phyloP scores from a whole-genome alignment of 35 echinoderm and acorn worm species.

The Amphiura filiformis region DNA sequence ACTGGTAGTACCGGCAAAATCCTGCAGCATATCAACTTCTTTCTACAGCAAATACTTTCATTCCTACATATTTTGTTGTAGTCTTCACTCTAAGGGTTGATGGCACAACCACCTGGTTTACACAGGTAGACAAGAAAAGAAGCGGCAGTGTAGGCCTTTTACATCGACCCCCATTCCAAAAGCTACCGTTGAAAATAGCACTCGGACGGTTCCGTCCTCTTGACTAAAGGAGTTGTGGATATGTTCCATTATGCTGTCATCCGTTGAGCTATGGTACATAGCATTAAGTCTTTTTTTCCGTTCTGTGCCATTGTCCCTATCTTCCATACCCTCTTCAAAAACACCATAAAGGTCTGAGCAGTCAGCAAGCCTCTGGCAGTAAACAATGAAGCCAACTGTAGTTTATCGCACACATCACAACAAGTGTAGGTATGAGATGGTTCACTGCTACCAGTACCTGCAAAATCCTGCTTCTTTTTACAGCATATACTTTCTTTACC shows the following conservation, averaged over 20 bases:
- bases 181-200: background rate
- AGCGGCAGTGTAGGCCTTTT: too few species aligned
- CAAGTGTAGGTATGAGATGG: too few species aligned
- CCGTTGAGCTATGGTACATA: background rate
- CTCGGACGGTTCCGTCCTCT: background rate
- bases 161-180: background rate
- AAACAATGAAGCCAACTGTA: background rate
- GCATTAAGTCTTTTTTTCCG: background rate
- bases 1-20: background rate
- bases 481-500: too few species aligned
- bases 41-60: background rate
- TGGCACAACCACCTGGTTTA: too few species aligned
- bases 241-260: background rate
- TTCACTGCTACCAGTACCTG: too few species aligned
- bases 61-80: background rate
- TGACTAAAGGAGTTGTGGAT: background rate
- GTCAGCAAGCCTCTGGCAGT: background rate
- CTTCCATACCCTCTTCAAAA: background rate
- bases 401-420: too few species aligned
- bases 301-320: background rate
- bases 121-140: too few species aligned
- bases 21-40: background rate
- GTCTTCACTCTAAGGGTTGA: background rate
- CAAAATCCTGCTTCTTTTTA: too few species aligned
- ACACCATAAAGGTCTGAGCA: background rate